Base-by-base conservation (phyloP, 2,113 vertebrate genomes). In the Carassius gibelio region DNA sequence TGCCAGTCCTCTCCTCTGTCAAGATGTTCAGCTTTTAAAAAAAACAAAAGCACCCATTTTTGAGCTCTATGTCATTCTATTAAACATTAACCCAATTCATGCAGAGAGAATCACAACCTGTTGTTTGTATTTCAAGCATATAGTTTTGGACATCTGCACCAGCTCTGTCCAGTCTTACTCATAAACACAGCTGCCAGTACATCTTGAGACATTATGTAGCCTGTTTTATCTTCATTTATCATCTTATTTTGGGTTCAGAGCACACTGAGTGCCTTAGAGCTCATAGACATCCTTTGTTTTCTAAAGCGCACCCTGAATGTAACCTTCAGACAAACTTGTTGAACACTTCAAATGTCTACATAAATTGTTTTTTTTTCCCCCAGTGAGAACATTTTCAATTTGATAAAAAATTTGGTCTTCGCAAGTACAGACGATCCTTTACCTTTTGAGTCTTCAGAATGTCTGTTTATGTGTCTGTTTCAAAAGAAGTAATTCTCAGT, bases 71-170 rank as follows among this genome's bases (percentile, higher is more conserved):
- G 55, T 34, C 50, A 26, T 76, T 64, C 42, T 76, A 62, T 76
- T 84, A 76, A 84, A 84, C 42, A 50, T 64, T 26, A 52, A 64
- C 38, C 77, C 77, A 77, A 15, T 61, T 79, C 30, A 84, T n/a
- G 26, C 30, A 48, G 38, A 13, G 36, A 83, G 55, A 75, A 79
- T 23, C 21, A 9, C 30, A 74, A 75, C 71, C n/a, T 77, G 48
- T n/a, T 76, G 61, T 77, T 57, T 48, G 23, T 77, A 45, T 82
- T 26, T 45, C 7, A 34, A 45, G 10, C 26, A 36, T 62, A 68
- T 10, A 9, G 23, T 64, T 59, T n/a, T 80, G 57, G 59, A 26
- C 71, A 26, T 64, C 77, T 80, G 57, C 57, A 45, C 57, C 13
- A 79, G 19, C 6, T 79, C 34, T 62, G 38, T 38, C 36, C 30